Evolutionary conservation across 1,140 invertebrate genomes (phyloP), one percentile per base, ranked within the genome.

Genomic region (Aethina tumida): DNA sequence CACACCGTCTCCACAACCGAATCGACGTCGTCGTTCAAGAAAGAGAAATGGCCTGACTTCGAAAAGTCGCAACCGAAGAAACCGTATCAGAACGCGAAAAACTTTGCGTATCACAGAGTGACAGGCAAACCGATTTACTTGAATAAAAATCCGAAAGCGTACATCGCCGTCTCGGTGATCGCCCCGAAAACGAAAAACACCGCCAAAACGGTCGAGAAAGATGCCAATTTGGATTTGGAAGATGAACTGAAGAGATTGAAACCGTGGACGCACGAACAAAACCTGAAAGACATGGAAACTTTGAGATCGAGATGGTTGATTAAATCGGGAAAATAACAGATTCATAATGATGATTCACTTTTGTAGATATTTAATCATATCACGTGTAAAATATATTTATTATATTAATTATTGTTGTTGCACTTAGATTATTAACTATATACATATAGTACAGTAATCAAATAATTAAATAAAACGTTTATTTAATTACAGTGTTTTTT

Each of bases 161-260:
- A 62, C 36, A 59, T 62, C 14, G 58, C 60, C 9, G 58, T 62
- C 13, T 60, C 58, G 2, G 55, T 59, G 3, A 57, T 62, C 32
- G 57, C 58, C 21, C 56, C 58, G 15, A 60, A 59, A 47, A 27
- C 39, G n/a, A 26, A 43, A 9, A 13, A 30, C 15, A 38, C 45
- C 5, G n/a, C n/a, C n/a, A 36, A 29, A 10, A 10, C 36, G 3
- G 20, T 18, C 8, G 20, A 24, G 10, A 39, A 30, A 5, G 47
- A 54, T 9, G 57, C 58, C 8, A 55, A 60, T 33, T 27, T 58
- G 13, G 40, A 45, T 13, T 41, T 62, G 26, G 59, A 62, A 34
- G 52, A 56, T n/a, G 58, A 62, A 40, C 31, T 62, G 35, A 41
- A 49, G 14, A 49, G 53, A 35, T 38, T 62, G 27, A 60, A 62